Base-by-base conservation (phyloP, 2,888 invertebrate species). In the Xestia sexstrigata region DNA sequence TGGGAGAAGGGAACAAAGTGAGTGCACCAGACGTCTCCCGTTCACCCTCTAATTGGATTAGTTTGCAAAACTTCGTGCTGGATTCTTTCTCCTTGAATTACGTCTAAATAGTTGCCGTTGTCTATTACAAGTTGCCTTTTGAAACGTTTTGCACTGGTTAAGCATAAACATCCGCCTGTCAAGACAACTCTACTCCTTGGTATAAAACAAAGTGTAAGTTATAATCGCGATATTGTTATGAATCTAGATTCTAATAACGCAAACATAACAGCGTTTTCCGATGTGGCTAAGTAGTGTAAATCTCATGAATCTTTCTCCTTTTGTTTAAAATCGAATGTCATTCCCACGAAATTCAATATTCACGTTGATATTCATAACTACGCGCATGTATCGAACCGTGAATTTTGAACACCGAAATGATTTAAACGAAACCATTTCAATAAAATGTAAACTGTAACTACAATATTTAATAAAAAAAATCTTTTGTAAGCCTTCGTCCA, bases 41-140 rank as follows among this genome's bases (percentile, higher is more conserved):
- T 86, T 87, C 82, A 83, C 84, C 79, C 88, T 89, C 92, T 95
- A 95, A 95, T 95, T 95, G 94, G 94, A 95, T 95, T 95, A 94
- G 94, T 95, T 95, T 91, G 90, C 92, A 89, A 92, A 95, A 94
- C 92, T 94, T 93, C 87, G 88, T 90, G 88, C 90, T 89, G 91
- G 89, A 93, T 93, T 94, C 91, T 92, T 93, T 92, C 89, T 88
- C 83, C 87, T 90, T 89, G 88, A 92, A 91, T 90, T 90, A 90
- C 89, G 86, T 89, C 86, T 88, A 88, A 91, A 91, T 89, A 90
- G 88, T 89, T 87, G 87, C 86, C 86, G 67, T 82, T 87, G 79
- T 81, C 77, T 81, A 76, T 78, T 78, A 84, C 73, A 81, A 82
- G 78, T 67, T 70, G 42, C 63, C 55, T 70, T 72, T 79, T 52